Evolutionary conservation across 2,113 vertebrate species (phyloP), one percentile per base, ranked within the genome.

Genomic region (Bostrychus sinensis): DNA sequence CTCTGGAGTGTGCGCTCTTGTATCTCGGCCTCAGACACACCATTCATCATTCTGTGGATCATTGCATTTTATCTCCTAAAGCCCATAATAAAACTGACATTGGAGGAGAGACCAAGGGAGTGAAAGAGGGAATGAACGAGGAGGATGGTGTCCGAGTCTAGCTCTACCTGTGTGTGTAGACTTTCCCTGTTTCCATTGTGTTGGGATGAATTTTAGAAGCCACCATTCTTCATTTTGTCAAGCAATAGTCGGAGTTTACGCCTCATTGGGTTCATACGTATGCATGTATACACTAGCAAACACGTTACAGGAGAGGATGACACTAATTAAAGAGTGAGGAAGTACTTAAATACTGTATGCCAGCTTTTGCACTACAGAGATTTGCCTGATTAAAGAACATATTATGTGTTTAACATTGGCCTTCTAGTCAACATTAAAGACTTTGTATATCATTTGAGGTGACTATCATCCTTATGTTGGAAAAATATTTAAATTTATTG

Each of bases 21-120:
- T 92, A 89, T 94, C 93, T 92, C 77, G 90, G 84, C 80, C 86
- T 71, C 89, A 88, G 85, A 88, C 89, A 78, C 84, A 88, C 90
- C 89, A 91, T 94, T 94, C 92, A 89, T 94, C 93, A 95, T 94
- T 91, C 83, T 86, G 84, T 83, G 90, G 91, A 90, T 93, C 84
- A 65, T 92, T 93, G 92, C 88, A 86, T 85, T 91, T 90, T 91
- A 70, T 92, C 88, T 89, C 92, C 92, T 90, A 86, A 94, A 93
- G 90, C 91, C 80, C 53, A 90, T 92, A 93, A 92, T 94, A 93
- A 90, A 93, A 92, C 87, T 92, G 89, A 93, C 92, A 91, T 79
- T 91, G 91, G 86, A 86, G 79, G 81, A 80, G 87, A 86, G 66
- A 87, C 75, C 69, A 83, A 87, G 88, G 82, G 12, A 62, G 77